Percentiles rank a stretch among this genome's conserved stretches.
These are phyloP conservation scores for Gerris buenoi DNA, from an alignment of 1,140 invertebrate species.

Conservation along the genomic window DNA sequence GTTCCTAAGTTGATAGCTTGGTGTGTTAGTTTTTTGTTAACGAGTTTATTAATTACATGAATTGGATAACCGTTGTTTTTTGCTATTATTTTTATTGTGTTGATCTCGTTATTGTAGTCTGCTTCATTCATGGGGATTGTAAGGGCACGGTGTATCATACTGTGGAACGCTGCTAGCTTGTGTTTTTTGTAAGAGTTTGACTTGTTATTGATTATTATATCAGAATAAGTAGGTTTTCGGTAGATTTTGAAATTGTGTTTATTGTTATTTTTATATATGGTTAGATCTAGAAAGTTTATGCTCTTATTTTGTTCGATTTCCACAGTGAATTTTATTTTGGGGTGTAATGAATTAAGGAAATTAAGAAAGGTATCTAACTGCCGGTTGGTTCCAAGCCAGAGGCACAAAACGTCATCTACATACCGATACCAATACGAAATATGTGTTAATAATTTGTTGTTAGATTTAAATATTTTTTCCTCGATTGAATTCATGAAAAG, in stretches of 20 bases:
- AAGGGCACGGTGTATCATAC: neutral
- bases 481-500: constrained; percentile 4
- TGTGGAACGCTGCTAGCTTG: constrained; percentile 3
- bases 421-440: neutral
- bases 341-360: neutral
- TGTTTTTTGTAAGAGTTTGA: neutral
- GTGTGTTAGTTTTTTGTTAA: neutral
- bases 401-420: constrained; percentile 5
- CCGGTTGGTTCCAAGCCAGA: neutral
- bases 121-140: neutral
- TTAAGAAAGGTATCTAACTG: neutral
- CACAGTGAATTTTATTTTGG: constrained; percentile 5
- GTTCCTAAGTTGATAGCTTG: neutral
- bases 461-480: neutral
- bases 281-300: constrained; percentile 3
- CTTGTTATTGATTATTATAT: neutral
- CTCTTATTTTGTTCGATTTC: neutral
- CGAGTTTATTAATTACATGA: neutral
- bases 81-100: neutral
- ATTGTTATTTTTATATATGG: neutral
- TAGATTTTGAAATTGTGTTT: constrained; percentile 1
- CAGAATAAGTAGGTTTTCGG: neutral
- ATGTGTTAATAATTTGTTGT: neutral
- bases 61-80: constrained; percentile 3
- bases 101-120: constrained; percentile 1